Evolutionary conservation across 1,140 invertebrate species (phyloP).

Genomic region (Philotrypesis tridentata): DNA sequence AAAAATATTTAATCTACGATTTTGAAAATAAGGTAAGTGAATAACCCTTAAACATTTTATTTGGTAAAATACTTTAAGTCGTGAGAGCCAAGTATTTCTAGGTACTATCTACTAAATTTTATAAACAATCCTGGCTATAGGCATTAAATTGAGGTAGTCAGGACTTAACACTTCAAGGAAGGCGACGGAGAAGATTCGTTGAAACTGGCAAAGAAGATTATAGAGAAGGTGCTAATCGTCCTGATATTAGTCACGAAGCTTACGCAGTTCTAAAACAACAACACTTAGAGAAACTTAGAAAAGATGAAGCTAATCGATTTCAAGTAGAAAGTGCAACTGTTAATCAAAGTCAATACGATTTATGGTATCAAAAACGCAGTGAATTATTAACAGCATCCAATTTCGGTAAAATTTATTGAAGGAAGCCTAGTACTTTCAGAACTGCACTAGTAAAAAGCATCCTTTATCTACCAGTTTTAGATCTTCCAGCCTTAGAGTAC

Average conservation of each 20-base stretch:
- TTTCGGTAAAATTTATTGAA: constrained; percentile 63
- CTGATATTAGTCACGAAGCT: constrained; percentile 25
- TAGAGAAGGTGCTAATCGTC: too few relatives aligned
- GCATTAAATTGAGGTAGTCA: too few relatives aligned
- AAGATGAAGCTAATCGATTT: constrained; percentile 21
- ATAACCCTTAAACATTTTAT: too few relatives aligned
- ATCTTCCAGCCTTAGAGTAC: constrained; percentile 53
- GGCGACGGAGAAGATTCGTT: too few relatives aligned
- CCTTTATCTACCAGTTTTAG: constrained; percentile 52
- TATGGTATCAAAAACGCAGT: constrained; percentile 58
- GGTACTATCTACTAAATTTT: too few relatives aligned
- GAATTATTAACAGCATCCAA: constrained; percentile 64
- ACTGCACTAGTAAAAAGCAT: constrained; percentile 51
- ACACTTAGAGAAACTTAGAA: constrained; percentile 19
- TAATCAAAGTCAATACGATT: constrained; percentile 53
- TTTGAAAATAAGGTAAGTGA: too few relatives aligned
- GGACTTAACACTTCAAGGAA: too few relatives aligned
- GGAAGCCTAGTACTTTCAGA: constrained; percentile 50
- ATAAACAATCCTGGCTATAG: too few relatives aligned
- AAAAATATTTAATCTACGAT: too few relatives aligned
- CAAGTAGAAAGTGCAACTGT: constrained; percentile 55
- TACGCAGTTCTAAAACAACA: background rate
- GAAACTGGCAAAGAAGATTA: too few relatives aligned
- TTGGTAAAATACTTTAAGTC: too few relatives aligned
- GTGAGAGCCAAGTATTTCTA: too few relatives aligned